Evolutionary conservation across 2,888 invertebrate species (phyloP).

Genomic region (Zonitis immaculata): DNA sequence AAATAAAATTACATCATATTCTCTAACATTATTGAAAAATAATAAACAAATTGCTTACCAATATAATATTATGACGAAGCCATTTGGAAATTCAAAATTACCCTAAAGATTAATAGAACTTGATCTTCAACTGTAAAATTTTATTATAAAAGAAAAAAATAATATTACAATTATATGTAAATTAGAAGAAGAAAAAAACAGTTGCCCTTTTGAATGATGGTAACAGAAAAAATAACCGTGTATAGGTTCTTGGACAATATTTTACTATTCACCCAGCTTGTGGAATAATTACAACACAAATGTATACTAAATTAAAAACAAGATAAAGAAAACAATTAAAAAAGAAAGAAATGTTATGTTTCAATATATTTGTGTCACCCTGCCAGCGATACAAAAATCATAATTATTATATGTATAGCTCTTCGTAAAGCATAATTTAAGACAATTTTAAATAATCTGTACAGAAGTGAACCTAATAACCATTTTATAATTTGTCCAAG

Average conservation of each 20-base stretch:
- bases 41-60: slow-evolving; percentile 1
- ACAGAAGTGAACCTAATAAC: slow-evolving; percentile 41
- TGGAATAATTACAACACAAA: slow-evolving; percentile 10
- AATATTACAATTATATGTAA: neutral
- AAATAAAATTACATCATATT: slow-evolving; percentile 23
- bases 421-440: slow-evolving; percentile 21
- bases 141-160: neutral
- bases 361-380: slow-evolving; percentile 11
- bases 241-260: slow-evolving; percentile 14
- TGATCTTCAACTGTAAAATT: neutral
- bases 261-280: slow-evolving; percentile 10
- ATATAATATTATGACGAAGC: neutral
- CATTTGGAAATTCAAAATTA: neutral
- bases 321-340: neutral
- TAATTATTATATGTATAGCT: slow-evolving; percentile 19
- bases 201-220: neutral
- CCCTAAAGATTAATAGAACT: neutral
- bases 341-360: slow-evolving; percentile 3
- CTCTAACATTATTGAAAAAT: neutral
- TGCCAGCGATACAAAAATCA: slow-evolving; percentile 16
- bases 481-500: slow-evolving; percentile 94
- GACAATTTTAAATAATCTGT: slow-evolving; percentile 45
- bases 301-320: neutral
- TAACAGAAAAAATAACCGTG: slow-evolving; percentile 12
- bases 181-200: neutral